Conservation (phyloP, 92 coral and sea anemone species). For the Phymanthus crucifer region DNA sequence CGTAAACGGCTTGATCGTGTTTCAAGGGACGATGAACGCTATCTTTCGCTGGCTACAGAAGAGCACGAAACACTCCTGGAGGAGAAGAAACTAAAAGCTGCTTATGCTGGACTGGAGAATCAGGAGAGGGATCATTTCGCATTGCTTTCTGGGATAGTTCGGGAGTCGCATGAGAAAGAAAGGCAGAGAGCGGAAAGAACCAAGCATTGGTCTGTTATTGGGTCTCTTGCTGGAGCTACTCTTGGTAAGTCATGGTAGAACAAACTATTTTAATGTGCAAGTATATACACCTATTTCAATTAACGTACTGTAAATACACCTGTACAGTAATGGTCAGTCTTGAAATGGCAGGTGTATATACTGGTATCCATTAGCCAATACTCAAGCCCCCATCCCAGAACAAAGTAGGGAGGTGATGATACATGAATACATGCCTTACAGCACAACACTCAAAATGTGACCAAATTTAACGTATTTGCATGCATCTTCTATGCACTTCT, state of each 20-base stretch:
- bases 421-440: no score
- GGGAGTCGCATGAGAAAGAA: slow-evolving; percentile 94
- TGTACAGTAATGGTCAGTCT: no score
- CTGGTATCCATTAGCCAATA: no score
- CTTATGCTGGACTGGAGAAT: slow-evolving; percentile 65
- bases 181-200: slow-evolving; percentile 95
- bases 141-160: slow-evolving; percentile 77
- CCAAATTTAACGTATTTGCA: no score
- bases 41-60: slow-evolving; percentile 87
- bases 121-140: slow-evolving; percentile 92
- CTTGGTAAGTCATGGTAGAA: slow-evolving; percentile 58
- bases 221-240: slow-evolving; percentile 93
- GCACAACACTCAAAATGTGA: no score
- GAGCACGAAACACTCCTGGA: slow-evolving; percentile 85
- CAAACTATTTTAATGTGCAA: neutral
- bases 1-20: slow-evolving; percentile 85
- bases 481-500: no score
- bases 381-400: no score
- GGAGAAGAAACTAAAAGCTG: slow-evolving; percentile 74
- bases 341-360: no score
- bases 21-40: slow-evolving; percentile 93
- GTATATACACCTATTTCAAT: no score
- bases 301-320: no score
- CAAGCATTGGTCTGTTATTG: slow-evolving; percentile 97
- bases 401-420: no score